These are phyloP conservation scores for Halictus rubicundus DNA, from an alignment of 1,140 invertebrate genomes.

Conservation along the genomic window DNA sequence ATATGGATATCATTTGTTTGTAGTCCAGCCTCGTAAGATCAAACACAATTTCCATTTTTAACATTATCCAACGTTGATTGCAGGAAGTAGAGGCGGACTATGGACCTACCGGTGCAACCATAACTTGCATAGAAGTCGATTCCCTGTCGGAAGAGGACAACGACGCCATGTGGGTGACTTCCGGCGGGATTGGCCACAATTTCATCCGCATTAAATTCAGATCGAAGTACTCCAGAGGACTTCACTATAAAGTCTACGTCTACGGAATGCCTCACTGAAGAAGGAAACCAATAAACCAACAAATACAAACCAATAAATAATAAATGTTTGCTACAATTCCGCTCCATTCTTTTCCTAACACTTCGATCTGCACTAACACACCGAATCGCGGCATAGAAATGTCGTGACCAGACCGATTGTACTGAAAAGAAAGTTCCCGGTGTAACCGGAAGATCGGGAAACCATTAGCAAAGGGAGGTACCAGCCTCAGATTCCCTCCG, in stretches of 20 bases:
- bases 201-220: constrained; percentile 65
- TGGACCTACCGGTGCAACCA: constrained; percentile 58
- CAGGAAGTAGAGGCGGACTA: constrained; percentile 67
- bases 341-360: too few relatives aligned
- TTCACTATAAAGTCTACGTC: constrained; percentile 65
- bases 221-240: constrained; percentile 58
- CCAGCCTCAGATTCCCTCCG: constrained; percentile 55
- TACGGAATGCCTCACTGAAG: constrained; percentile 57
- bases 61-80: background rate
- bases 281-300: too few relatives aligned
- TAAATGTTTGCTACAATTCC: too few relatives aligned
- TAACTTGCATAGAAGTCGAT: constrained; percentile 67
- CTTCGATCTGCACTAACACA: background rate
- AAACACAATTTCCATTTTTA: background rate
- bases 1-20: too few relatives aligned
- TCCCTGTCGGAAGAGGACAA: constrained; percentile 64
- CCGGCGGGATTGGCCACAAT: constrained; percentile 65
- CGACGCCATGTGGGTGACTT: constrained; percentile 57
- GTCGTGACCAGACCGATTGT: constrained; percentile 55
- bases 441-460: constrained; percentile 51
- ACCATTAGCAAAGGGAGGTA: constrained; percentile 48
- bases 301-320: too few relatives aligned
- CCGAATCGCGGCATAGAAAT: constrained; percentile 26
- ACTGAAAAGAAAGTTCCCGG: constrained; percentile 38
- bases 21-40: too few relatives aligned